phyloP scores from a whole-genome alignment of 2,888 invertebrate genomes.

The Agrilus mali region DNA sequence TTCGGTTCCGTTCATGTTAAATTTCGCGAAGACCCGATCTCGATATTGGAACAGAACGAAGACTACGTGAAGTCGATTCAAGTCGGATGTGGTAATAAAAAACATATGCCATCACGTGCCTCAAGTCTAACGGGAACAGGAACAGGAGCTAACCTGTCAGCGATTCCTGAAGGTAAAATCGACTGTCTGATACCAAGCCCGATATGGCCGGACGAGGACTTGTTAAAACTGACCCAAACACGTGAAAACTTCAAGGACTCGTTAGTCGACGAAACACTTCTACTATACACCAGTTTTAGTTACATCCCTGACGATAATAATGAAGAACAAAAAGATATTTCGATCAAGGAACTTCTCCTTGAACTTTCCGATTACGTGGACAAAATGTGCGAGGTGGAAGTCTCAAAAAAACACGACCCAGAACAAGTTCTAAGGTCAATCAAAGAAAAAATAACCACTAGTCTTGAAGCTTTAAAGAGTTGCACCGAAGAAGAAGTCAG shows the following conservation, averaged over 20 bases:
- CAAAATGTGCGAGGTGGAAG: conserved; percentile 25
- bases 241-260: conserved; percentile 25
- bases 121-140: conserved; percentile 23
- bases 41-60: conserved; percentile 30
- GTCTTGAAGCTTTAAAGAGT: conserved; percentile 25
- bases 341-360: conserved; percentile 30
- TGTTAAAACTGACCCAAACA: conserved; percentile 3
- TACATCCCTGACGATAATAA: conserved; percentile 18
- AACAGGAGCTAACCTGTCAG: conserved; percentile 23
- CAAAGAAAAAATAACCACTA: conserved; percentile 27
- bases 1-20: conserved; percentile 17
- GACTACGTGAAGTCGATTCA: conserved; percentile 31
- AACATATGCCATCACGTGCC: conserved; percentile 21
- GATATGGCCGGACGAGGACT: conserved; percentile 29
- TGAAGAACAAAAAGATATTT: conserved; percentile 17
- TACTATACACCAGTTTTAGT: conserved; percentile 30
- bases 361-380: conserved; percentile 32
- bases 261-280: conserved; percentile 30
- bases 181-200: conserved; percentile 33
- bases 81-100: conserved; percentile 21
- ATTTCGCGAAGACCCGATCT: conserved; percentile 23
- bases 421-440: conserved; percentile 32
- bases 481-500: conserved; percentile 33
- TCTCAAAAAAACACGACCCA: conserved; percentile 22
- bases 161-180: conserved; percentile 36